These are phyloP conservation scores for Acrossocheilus fasciatus DNA, from an alignment of 2,797 vertebrate genomes.

Conservation along the genomic window DNA sequence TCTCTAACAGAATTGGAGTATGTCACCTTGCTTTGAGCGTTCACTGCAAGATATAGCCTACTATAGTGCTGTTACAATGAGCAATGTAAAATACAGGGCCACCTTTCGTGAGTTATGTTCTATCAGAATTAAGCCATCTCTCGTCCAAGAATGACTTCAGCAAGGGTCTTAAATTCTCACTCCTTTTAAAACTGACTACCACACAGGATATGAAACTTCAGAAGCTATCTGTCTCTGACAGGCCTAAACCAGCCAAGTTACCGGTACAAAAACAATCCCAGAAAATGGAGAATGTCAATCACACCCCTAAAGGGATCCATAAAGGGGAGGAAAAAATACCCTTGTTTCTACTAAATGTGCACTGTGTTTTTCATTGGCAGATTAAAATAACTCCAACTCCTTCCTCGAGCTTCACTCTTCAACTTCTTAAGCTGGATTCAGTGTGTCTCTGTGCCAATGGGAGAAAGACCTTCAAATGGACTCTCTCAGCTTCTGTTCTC, in stretches of 20 bases:
- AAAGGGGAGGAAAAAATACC: too few species aligned
- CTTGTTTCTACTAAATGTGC: not conserved
- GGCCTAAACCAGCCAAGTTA: not conserved
- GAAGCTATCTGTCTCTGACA: not conserved
- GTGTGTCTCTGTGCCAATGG: slow-evolving; percentile 5
- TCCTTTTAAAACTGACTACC: not conserved
- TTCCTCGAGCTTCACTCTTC: not conserved
- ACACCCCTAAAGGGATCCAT: not conserved
- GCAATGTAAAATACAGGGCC: too few species aligned
- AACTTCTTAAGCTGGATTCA: not conserved
- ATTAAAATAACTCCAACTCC: slow-evolving; percentile 1
- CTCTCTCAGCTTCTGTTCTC: not conserved
- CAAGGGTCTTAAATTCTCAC: too few species aligned
- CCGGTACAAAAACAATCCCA: not conserved
- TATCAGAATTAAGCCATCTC: too few species aligned
- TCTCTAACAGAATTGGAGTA: too few species aligned
- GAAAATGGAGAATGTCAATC: too few species aligned
- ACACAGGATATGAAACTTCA: not conserved
- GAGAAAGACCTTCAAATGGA: slow-evolving; percentile 16
- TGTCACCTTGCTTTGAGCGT: too few species aligned
- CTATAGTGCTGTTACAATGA: too few species aligned
- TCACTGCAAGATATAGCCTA: too few species aligned
- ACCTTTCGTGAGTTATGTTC: too few species aligned
- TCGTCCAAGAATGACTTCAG: too few species aligned
- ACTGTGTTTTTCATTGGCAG: not conserved